Conservation (phyloP, 2,113 vertebrate genomes). For the Lethenteron camtschaticum region DNA sequence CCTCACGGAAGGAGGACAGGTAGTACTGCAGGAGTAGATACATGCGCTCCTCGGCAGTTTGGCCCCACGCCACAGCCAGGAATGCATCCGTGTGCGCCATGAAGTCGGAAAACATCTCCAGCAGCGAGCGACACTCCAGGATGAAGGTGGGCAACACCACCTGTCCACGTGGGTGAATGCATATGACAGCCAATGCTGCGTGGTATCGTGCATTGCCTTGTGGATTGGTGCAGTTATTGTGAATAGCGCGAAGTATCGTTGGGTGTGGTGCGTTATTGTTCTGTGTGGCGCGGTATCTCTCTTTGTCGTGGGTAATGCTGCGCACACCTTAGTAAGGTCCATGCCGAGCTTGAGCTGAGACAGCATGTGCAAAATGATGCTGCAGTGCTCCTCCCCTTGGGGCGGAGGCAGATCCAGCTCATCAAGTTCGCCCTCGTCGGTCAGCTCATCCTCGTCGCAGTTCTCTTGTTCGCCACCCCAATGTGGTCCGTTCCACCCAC, state of each 20-base stretch:
- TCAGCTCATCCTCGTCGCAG: neutral
- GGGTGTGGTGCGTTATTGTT: no score
- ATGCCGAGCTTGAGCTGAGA: slow-evolving; percentile 97
- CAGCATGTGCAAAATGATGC: slow-evolving; percentile 82
- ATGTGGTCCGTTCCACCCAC: no score
- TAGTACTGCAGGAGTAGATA: slow-evolving; percentile 90
- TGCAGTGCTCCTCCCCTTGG: slow-evolving; percentile 57
- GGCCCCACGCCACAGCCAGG: slow-evolving; percentile 46
- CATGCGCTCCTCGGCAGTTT: slow-evolving; percentile 63
- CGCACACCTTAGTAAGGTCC: slow-evolving; percentile 75
- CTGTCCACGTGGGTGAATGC: slow-evolving; percentile 17
- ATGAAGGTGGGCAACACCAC: slow-evolving; percentile 96
- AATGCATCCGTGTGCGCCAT: slow-evolving; percentile 93
- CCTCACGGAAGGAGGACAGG: slow-evolving; percentile 93
- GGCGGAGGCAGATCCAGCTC: neutral
- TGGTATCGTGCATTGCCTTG: no score
- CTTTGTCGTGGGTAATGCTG: no score
- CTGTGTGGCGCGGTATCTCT: no score
- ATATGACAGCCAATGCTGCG: no score
- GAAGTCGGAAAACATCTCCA: slow-evolving; percentile 98
- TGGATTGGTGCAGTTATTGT: neutral
- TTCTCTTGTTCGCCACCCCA: neutral
- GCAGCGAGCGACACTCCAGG: slow-evolving; percentile 74
- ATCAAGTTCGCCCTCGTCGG: slow-evolving; percentile 2
- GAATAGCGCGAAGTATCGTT: neutral